Percentiles rank a stretch among this genome's conserved stretches.
Conservation (phyloP, 2,113 vertebrate species). For the Cephalopterus ornatus region DNA sequence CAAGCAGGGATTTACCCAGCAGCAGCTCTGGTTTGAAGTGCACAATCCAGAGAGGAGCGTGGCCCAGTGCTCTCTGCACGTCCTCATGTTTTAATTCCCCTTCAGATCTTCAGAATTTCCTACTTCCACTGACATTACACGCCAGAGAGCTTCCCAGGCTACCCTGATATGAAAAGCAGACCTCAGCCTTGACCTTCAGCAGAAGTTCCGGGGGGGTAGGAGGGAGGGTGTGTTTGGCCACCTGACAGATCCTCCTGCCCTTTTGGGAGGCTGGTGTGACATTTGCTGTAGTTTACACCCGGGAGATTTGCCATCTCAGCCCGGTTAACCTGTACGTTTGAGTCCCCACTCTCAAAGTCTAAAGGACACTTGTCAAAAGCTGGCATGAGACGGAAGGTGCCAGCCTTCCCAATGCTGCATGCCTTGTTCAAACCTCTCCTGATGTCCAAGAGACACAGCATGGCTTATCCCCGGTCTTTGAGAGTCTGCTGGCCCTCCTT, state of each 20-base stretch:
- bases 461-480: neutral
- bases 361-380: neutral
- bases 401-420: neutral
- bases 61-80: neutral
- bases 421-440: neutral
- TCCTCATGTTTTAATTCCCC: neutral
- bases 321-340: neutral
- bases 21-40: neutral
- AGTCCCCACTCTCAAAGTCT: neutral
- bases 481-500: neutral
- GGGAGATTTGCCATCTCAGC: neutral
- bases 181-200: neutral
- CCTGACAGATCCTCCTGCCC: neutral
- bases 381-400: neutral
- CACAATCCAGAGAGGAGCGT: accelerated
- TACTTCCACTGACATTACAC: neutral
- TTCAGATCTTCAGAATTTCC: neutral
- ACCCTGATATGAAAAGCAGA: neutral
- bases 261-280: neutral
- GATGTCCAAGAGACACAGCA: neutral
- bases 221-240: neutral
- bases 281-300: neutral
- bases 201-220: accelerated
- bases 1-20: neutral
- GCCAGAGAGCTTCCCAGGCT: neutral